Evolutionary conservation across 2,113 vertebrate species (phyloP).

Genomic region (Daubentonia madagascariensis): DNA sequence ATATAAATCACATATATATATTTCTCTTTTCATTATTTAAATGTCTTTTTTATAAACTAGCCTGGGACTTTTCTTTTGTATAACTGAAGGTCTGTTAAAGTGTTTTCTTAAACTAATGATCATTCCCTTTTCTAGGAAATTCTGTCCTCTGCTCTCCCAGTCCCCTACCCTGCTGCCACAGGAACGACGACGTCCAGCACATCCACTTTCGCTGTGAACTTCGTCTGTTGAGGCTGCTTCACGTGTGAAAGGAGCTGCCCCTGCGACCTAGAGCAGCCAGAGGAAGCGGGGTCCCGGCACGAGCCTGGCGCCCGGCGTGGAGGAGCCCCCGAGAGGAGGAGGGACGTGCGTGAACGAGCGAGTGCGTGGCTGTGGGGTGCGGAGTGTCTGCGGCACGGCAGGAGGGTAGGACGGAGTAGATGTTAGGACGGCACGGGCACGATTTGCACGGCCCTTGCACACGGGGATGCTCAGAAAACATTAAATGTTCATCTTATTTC

Average conservation of each 20-base stretch:
- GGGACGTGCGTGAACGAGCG: no score
- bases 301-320: not conserved
- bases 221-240: not conserved
- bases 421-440: fast-evolving
- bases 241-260: no score
- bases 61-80: no score
- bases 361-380: no score
- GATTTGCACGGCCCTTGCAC: fast-evolving
- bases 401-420: no score
- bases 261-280: not conserved
- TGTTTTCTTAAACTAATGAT: not conserved
- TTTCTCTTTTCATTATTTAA: not conserved
- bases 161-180: not conserved
- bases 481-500: fast-evolving
- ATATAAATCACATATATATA: not conserved
- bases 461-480: not conserved
- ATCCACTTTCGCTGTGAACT: not conserved
- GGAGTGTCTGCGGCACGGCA: not conserved
- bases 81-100: not conserved
- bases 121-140: not conserved
- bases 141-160: not conserved
- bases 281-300: fast-evolving
- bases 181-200: no score
- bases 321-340: no score
- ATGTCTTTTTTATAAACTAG: not conserved